phyloP scores from a whole-genome alignment of 2,888 invertebrate species.

The Lydus trimaculatus region DNA sequence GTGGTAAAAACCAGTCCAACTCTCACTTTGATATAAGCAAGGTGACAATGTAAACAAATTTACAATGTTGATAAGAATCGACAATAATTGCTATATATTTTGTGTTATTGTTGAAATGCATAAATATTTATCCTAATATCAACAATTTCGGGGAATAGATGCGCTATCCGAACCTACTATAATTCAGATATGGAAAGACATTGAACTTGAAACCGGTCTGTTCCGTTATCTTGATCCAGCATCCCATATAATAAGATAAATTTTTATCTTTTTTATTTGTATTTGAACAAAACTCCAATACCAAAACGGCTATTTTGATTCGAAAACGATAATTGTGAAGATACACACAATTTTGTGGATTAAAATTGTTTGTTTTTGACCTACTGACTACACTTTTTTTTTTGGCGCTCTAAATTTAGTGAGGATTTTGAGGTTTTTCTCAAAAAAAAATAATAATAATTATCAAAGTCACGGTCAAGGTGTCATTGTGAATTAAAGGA shows the following conservation, averaged over 20 bases:
- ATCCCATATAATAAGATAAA: constrained; percentile 18
- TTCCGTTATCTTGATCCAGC: constrained; percentile 23
- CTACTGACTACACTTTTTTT: background rate
- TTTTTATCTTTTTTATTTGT: background rate
- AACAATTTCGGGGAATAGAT: too few species aligned
- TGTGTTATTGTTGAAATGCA: background rate
- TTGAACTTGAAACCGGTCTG: constrained; percentile 26
- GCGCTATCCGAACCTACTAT: too few species aligned
- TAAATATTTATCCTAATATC: background rate
- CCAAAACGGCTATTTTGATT: background rate
- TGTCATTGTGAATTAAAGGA: background rate
- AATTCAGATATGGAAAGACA: constrained; percentile 17
- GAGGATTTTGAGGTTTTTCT: background rate
- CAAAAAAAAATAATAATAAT: background rate
- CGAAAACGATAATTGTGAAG: background rate
- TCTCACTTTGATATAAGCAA: background rate
- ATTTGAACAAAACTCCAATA: background rate
- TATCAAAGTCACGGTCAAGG: background rate
- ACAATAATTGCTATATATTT: background rate
- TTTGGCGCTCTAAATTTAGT: background rate
- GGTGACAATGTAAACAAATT: background rate
- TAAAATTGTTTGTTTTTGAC: background rate
- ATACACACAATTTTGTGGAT: background rate
- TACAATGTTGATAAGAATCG: background rate
- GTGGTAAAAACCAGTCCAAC: background rate